Base-by-base conservation (phyloP, 2,797 vertebrate genomes). In the Phaenicophaeus curvirostris region DNA sequence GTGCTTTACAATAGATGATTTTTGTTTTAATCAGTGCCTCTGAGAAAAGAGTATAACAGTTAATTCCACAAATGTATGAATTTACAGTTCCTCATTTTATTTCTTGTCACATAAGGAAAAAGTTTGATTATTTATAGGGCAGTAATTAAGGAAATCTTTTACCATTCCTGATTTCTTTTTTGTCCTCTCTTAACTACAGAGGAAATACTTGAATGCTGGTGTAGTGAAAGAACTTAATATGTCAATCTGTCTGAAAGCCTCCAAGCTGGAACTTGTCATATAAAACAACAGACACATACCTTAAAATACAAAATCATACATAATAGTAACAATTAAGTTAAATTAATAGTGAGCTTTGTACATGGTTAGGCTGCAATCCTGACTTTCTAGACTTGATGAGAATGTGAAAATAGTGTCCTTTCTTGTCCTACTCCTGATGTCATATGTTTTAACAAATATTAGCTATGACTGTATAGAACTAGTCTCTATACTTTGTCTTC, bases 91-190 rank as follows among this genome's bases (percentile, higher is more conserved):
- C 71, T 94, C 67, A 23, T 13, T 90, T 96, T 96, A 93, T 95
- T 97, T 97, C 79, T 86, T 96, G 85, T 96, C 91, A 94, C 68
- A 89, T 95, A 92, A 96, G 69, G 63, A 96, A 93, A 96, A 95
- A 82, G 31, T 69, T 87, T 83, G 67, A 76, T 65, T 94, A 89
- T 96, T 94, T 96, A 91, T 75, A 90, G 62, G 78, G 92, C 37
- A 87, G 77, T 84, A 91, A 91, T 80, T 69, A 54, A 86, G 65
- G 55, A 81, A 82, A 92, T 79, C 62, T 96, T 94, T 93, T 85
- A 81, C 28, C 15, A 63, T 66, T 72, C 75, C 73, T 92, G 27
- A 44, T 90, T 95, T 95, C 57, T 48, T 94, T 95, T 92, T 48
- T 53, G n/a, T 66, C 11, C 27, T 95, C 66, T 93, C 59, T 71